Evolutionary conservation across 2,888 invertebrate species (phyloP), one percentile per base, ranked within the genome.

Genomic region (Panopea generosa): DNA sequence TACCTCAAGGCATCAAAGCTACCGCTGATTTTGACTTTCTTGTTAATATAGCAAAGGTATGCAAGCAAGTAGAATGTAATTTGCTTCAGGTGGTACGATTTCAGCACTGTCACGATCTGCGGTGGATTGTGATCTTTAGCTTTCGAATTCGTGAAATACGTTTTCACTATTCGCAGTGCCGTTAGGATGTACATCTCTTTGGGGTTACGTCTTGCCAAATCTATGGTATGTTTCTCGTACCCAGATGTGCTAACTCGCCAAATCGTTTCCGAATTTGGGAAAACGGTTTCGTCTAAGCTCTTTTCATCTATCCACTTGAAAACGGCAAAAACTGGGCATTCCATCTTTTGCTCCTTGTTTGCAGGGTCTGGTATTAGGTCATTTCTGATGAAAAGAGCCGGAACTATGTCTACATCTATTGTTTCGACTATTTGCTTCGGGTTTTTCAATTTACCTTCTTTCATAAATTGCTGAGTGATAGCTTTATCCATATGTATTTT

Each of bases 51-150:
- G 14, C 56, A 56, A 14, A 60, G 49, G 22, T 55, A 61, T 11
- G 67, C 18, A 14, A 82, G 63, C 11, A 65, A 53, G 18, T 84
- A 79, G 56, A 75, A 68, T 3, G 77, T 57, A 18, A 84, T 62
- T n/a, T 74, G 79, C 40, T 84, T 82, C 45, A 84, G 49, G 56
- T 77, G 62, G 62, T 82, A 84, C 0, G 84, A 84, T 7, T 56
- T 63, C 18, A 82, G 40, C 1, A 82, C 67, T 1, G 65, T 61
- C 9, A 55, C 49, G 2, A 80, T 53, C 3, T 69, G 77, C 45
- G 59, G 63, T 11, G 63, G 68, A 18, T 59, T 27, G 6, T 43
- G n/a, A 7, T 11, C 4, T 16, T 26, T 24, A 0, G 16, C 26
- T n/a, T 49, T 59, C 3, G 55, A 20, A 6, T 57, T 26, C 18